Evolutionary conservation across 2,797 vertebrate genomes (phyloP), one percentile per base, ranked within the genome.

Genomic region (Acropternis orthonyx): DNA sequence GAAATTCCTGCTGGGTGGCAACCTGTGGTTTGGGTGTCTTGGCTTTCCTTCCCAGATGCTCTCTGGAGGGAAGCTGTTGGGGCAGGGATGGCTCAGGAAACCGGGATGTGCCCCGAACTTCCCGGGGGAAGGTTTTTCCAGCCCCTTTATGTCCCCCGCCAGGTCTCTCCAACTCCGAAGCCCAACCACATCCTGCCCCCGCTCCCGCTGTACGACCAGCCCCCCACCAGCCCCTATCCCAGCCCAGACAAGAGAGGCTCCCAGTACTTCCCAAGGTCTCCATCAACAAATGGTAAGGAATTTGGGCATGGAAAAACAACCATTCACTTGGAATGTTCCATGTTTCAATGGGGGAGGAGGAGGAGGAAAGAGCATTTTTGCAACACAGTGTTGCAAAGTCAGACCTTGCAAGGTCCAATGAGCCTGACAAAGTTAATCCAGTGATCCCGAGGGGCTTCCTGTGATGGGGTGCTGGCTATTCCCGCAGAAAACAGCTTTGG

Each of bases 161-260:
- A 99, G 99, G 97, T 99, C 66, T 99, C 98, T 71, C 98, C 99
- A 0, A 98, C 98, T 62, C 97, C 98, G 22, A 98, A 98, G 98
- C 95, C 98, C 9, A 98, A 98, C 6, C 97, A 98, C 6, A 96
- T 98, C 48, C 98, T 99, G 76, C 99, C 99, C 6, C 98, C 98
- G 6, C 98, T 99, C 95, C 99, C 99, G 0, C 97, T 99, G 26
- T 99, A 99, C 0, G 99, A 99, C 97, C 99, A 99, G 97, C 99
- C 99, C 79, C 98, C 99, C 67, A 97, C 98, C 96, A 99, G 99
- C 94, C 98, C 98, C 54, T 99, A 98, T 96, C 98, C 98, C 94
- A 99, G 98, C 90, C 99, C 99, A 0, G 99, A 99, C 66, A 98
- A 98, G 87, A 98, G 98, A 90, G 98, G 98, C 11, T 98, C 98